These are phyloP conservation scores for Asarcornis scutulata DNA, from an alignment of 2,113 vertebrate genomes.

Conservation along the genomic window DNA sequence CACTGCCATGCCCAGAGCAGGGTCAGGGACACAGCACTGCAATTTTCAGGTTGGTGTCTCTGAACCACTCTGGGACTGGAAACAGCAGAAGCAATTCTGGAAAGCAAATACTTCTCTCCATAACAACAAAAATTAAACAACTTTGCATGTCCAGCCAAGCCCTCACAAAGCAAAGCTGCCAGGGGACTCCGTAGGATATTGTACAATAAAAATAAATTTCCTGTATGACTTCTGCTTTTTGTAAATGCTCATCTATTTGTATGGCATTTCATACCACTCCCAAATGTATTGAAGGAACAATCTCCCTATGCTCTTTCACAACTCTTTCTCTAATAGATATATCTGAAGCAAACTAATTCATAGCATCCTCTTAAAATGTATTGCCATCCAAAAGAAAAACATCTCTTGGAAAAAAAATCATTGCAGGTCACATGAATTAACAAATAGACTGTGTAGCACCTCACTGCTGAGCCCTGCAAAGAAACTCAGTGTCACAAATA, in stretches of 20 bases:
- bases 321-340: neutral
- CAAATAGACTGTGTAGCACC: neutral
- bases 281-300: fast-evolving
- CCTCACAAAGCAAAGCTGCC: neutral
- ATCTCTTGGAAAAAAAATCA: neutral
- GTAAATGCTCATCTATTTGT: neutral
- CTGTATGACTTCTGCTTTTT: neutral
- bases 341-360: neutral
- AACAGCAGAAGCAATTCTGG: neutral
- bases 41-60: neutral
- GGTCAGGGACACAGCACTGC: neutral
- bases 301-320: neutral
- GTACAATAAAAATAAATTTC: neutral
- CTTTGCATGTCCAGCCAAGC: neutral
- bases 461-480: neutral
- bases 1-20: fast-evolving
- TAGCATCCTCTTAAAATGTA: neutral
- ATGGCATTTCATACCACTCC: neutral
- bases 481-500: neutral
- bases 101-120: neutral
- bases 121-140: neutral
- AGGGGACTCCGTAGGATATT: neutral
- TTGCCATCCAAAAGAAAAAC: neutral
- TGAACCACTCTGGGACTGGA: neutral
- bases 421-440: neutral